phyloP scores from a whole-genome alignment of 2,797 vertebrate species.

The Poeciliopsis infans region DNA sequence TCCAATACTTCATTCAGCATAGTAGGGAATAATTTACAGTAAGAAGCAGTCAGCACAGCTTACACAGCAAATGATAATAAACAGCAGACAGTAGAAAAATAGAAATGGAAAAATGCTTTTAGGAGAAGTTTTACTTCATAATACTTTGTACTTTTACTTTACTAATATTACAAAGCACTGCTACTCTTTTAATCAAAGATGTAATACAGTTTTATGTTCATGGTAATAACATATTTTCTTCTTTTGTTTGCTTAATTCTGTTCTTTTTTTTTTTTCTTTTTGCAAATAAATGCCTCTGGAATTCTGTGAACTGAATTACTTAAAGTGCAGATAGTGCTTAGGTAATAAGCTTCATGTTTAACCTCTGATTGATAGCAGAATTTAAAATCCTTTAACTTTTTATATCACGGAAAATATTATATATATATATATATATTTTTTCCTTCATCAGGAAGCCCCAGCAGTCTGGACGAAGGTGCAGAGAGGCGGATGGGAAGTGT shows the following conservation, averaged over 20 bases:
- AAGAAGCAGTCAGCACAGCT: not conserved
- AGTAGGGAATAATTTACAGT: not conserved
- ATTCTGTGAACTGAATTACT: not conserved
- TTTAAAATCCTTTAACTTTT: not conserved
- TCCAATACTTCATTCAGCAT: not conserved
- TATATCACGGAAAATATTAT: not conserved
- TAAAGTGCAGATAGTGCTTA: not conserved
- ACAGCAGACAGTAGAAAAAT: too few species aligned
- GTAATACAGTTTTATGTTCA: not conserved
- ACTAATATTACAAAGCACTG: too few species aligned
- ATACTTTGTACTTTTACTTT: too few species aligned
- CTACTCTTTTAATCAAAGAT: too few species aligned
- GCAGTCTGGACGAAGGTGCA: conserved; percentile 49
- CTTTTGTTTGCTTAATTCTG: not conserved
- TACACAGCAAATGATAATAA: too few species aligned
- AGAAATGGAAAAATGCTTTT: too few species aligned
- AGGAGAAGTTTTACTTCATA: too few species aligned
- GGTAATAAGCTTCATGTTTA: not conserved
- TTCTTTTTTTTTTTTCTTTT: not conserved
- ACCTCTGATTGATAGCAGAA: not conserved
- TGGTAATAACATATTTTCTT: not conserved
- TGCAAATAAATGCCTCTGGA: not conserved
- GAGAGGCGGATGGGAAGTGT: conserved; percentile 17
- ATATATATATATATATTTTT: conserved; percentile 2
- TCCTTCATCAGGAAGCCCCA: conserved; percentile 67